These are phyloP conservation scores for Felis catus DNA, from an alignment of 2,113 vertebrate species.

Conservation along the genomic window DNA sequence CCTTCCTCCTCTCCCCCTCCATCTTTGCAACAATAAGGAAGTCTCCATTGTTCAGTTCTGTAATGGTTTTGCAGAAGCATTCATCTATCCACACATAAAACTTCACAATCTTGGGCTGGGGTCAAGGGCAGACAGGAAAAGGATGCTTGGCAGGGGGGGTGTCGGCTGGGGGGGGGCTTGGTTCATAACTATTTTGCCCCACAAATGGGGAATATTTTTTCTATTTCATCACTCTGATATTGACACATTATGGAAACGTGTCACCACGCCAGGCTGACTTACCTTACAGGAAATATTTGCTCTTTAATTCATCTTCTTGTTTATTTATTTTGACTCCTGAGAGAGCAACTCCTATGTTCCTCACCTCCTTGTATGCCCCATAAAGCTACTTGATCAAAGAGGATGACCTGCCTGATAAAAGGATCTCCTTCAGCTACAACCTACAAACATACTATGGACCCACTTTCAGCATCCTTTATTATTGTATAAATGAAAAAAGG, in stretches of 20 bases:
- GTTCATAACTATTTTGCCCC: not conserved
- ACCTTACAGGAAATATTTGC: not conserved
- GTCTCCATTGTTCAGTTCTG: slow-evolving; percentile 63
- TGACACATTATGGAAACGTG: not conserved
- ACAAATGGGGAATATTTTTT: not conserved
- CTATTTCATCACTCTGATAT: slow-evolving; percentile 9
- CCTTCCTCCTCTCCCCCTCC: slow-evolving; percentile 72
- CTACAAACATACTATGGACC: not conserved
- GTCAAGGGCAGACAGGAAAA: not conserved
- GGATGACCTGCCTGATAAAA: not conserved
- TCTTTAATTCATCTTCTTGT: not conserved
- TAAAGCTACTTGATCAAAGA: not conserved
- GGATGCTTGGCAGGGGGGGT: not conserved
- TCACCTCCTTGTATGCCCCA: not conserved
- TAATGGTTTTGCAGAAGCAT: slow-evolving; percentile 64
- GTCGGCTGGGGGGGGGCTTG: not conserved
- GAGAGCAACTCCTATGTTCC: not conserved
- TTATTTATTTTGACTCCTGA: not conserved
- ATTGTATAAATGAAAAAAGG: not conserved
- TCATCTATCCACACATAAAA: slow-evolving; percentile 65
- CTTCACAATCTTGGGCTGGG: not conserved
- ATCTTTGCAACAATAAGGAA: slow-evolving; percentile 69
- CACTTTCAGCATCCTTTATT: not conserved
- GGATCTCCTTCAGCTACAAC: not conserved
- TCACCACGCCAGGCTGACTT: not conserved